Evolutionary conservation across 2,113 vertebrate species (phyloP).

Genomic region (Pionites leucogaster): DNA sequence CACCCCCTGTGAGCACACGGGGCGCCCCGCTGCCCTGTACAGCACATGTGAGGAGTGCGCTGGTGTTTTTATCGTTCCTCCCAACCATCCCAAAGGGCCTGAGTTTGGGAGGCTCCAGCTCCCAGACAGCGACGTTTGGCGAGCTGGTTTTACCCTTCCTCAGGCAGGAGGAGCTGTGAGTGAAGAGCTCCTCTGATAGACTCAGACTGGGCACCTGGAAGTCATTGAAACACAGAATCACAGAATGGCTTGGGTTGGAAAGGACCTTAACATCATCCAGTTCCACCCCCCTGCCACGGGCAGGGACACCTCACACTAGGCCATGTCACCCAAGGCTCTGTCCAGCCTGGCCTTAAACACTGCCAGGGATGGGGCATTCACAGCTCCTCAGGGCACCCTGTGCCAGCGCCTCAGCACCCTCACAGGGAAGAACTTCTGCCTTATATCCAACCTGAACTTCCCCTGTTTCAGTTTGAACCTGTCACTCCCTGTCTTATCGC

Average conservation of each 20-base stretch:
- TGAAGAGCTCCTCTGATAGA: not conserved
- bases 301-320: not conserved
- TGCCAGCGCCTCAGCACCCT: too few relatives aligned
- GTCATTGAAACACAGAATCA: not conserved
- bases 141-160: not conserved
- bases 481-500: too few relatives aligned
- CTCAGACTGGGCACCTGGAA: not conserved
- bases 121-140: not conserved
- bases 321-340: too few relatives aligned
- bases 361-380: too few relatives aligned
- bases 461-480: too few relatives aligned
- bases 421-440: too few relatives aligned
- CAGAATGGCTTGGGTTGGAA: not conserved
- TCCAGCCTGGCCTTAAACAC: too few relatives aligned
- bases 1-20: fast-evolving
- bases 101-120: not conserved
- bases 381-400: too few relatives aligned
- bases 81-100: not conserved
- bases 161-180: not conserved
- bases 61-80: not conserved
- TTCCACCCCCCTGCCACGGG: not conserved
- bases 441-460: too few relatives aligned
- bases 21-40: not conserved
- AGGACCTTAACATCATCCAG: not conserved
- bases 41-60: not conserved